These are phyloP conservation scores for Drosophila pectinifera DNA, from an alignment of 1,140 invertebrate genomes.

Conservation along the genomic window DNA sequence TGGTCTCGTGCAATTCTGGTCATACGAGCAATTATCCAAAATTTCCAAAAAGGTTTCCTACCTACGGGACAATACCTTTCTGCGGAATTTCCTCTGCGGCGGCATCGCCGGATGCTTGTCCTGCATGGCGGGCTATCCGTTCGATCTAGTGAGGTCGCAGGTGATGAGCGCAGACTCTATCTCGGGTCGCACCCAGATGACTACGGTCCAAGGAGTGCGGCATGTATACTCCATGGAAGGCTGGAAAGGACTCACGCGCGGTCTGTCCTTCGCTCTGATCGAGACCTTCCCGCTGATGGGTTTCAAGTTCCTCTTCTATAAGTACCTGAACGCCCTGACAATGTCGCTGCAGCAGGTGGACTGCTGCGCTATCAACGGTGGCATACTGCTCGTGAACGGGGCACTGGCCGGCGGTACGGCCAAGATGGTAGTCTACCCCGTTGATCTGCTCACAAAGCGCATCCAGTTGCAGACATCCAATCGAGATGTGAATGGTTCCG, in stretches of 20 bases:
- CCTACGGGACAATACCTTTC: not conserved
- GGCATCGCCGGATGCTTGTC: not conserved
- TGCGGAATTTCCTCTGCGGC: not conserved
- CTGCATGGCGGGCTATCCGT: not conserved
- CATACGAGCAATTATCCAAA: slow-evolving; percentile 3
- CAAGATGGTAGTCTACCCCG: slow-evolving; percentile 3
- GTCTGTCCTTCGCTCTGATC: not conserved
- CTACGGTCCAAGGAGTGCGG: not conserved
- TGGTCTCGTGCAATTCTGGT: slow-evolving; percentile 1
- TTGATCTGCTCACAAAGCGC: slow-evolving; percentile 4
- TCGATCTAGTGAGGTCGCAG: not conserved
- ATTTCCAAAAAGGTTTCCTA: not conserved
- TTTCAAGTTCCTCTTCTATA: slow-evolving; percentile 3
- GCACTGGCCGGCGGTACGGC: slow-evolving; percentile 3
- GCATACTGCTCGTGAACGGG: not conserved
- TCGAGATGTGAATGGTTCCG: not conserved
- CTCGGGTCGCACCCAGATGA: too few species aligned
- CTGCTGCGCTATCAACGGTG: not conserved
- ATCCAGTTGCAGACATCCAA: not conserved
- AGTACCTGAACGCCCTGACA: slow-evolving; percentile 2
- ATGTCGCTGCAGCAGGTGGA: not conserved
- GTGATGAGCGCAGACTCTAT: not conserved
- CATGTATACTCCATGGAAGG: not conserved
- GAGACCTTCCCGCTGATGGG: slow-evolving; percentile 8
- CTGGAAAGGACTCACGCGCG: slow-evolving; percentile 1